Evolutionary conservation across 2,797 vertebrate species (phyloP), one percentile per base, ranked within the genome.

Genomic region (Phoxinus dragarum): DNA sequence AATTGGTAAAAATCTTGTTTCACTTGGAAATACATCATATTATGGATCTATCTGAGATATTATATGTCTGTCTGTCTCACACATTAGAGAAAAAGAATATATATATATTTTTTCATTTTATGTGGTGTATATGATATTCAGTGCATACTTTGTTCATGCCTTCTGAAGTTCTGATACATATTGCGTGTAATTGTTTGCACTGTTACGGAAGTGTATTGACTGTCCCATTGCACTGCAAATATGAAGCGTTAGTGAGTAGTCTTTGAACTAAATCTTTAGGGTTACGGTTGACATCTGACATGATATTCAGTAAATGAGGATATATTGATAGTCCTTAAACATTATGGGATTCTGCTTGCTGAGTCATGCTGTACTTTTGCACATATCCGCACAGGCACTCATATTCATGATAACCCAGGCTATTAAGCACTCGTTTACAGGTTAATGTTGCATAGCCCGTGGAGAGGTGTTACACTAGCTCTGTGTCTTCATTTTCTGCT

Each of bases 341-440:
- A 52, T 54, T 68, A 76, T 67, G 23, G 23, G 72, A 68, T 68
- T 31, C 52, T 34, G 74, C 64, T 71, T 59, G 73, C 75, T 69
- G 75, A 78, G 31, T 78, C 49, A 78, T 77, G 49, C 64, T 23
- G 74, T 69, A 36, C 27, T 56, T 78, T 71, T 61, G 49, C 73
- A 71, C 40, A 78, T 10, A 78, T 34, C 68, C 4, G 2, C 9
- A 36, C 4, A 40, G 47, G 21, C 27, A 72, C 27, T 61, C 21
- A 56, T 71, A 59, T 78, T 77, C 38, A 78, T 47, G 42, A 78
- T 80, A 80, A 49, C 76, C 56, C 14, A 44, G 67, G 68, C 71
- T 49, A 80, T 80, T 85, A 84, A 52, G 69, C 69, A 80, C 54
- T 80, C 44, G 8, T 85, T 84, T 72, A 85, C 38, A 47, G 76